Base-by-base conservation (phyloP, 2,113 vertebrate species). In the Genyomyrus donnyi region DNA sequence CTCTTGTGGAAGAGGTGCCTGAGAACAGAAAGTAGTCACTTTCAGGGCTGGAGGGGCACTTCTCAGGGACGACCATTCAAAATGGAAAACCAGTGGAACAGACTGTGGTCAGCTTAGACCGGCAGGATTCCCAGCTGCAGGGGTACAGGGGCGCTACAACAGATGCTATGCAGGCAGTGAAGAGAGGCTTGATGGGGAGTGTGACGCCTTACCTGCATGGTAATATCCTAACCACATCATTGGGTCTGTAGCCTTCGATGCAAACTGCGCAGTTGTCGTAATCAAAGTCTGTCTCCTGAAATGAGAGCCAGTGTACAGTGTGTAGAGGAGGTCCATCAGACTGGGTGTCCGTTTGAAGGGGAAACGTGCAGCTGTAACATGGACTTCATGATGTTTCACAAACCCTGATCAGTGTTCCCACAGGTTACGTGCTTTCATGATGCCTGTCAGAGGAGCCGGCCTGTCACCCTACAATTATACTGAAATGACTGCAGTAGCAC, bases 221-320 rank as follows among this genome's bases (percentile, higher is more conserved):
- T 90, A 97, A 92, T 93, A 97, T 96, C 92, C 96, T 94, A 85
- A 97, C 96, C 48, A 97, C 94, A n/a, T 97, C 97, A 46, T 95
- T 97, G 90, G 96, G 95, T 91, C 97, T 97, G 94, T 97, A 97
- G 50, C 96, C 97, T 94, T 97, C 97, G 45, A 97, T 97, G 88
- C 97, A 97, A 90, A 97, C 97, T 21, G 97, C 97, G 87, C 97
- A 97, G 94, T 97, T 97, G 93, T 97, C 96, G 93, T 96, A 97
- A 92, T 97, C 97, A 1, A 96, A 90, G 91, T 97, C 96, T 4
- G 96, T 97, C 92, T 97, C 97, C 97, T 97, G 93, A 6, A 93
- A 91, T 8, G 93, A 92, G 94, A 90, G 94, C 5, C n/a, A 5
- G n/a, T 17, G 62, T 31, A 4, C 62, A 70, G 24, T 66, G n/a